Evolutionary conservation across 1,140 invertebrate genomes (phyloP).

Genomic region (Heliconius nattereri): DNA sequence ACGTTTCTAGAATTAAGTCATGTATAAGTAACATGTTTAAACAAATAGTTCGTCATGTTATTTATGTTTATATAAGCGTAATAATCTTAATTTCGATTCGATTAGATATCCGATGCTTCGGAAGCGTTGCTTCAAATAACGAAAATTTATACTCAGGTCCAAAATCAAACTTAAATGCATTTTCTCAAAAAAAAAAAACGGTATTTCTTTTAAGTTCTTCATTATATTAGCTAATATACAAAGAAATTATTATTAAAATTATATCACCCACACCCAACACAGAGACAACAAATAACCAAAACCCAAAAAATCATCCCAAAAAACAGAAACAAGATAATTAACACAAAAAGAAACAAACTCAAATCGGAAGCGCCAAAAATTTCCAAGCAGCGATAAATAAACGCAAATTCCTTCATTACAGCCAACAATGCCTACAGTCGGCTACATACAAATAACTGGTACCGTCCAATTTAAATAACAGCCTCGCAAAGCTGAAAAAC

Average conservation of each 20-base stretch:
- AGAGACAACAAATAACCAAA: not conserved
- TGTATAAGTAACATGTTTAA: no score
- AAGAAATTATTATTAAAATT: not conserved
- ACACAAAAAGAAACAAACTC: conserved; percentile 25
- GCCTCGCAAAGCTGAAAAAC: conserved; percentile 80
- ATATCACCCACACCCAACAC: not conserved
- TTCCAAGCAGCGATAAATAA: conserved; percentile 47
- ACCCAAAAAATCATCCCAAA: not conserved
- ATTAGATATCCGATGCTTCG: not conserved
- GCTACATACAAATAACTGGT: conserved; percentile 77
- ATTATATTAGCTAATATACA: not conserved
- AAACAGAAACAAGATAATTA: not conserved
- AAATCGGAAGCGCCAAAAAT: conserved; percentile 26
- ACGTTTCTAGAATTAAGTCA: not conserved
- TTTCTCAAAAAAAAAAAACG: no score
- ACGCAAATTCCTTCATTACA: conserved; percentile 75
- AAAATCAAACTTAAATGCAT: no score
- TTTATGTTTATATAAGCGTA: no score
- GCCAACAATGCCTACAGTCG: conserved; percentile 67
- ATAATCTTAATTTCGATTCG: not conserved
- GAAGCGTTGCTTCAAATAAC: no score
- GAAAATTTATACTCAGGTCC: no score
- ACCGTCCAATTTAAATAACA: conserved; percentile 80
- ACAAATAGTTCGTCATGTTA: no score
- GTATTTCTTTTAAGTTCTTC: not conserved